Conservation (phyloP, 2,113 vertebrate species). For the Ciconia boyciana region DNA sequence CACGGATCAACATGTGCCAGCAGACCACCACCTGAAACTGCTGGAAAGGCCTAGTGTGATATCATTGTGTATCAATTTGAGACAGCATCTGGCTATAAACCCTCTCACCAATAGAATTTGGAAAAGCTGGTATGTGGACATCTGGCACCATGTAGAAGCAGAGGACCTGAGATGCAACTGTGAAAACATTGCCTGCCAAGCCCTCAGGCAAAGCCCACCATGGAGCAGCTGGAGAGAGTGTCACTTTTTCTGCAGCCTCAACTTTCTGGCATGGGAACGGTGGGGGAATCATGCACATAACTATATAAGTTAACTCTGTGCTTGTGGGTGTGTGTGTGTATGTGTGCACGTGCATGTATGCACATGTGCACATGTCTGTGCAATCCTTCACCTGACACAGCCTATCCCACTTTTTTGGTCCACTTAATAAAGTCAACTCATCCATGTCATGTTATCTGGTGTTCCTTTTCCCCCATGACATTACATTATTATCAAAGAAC, state of each 20-base stretch:
- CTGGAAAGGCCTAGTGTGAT: background rate
- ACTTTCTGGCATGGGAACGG: background rate
- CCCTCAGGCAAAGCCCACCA: background rate
- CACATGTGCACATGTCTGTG: fast-evolving
- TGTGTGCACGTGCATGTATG: fast-evolving
- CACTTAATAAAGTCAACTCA: background rate
- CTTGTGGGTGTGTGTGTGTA: background rate
- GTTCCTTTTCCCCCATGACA: background rate
- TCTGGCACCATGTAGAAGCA: background rate
- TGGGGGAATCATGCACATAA: background rate
- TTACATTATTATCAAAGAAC: background rate
- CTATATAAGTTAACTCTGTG: background rate
- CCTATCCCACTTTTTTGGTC: background rate
- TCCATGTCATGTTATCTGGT: background rate
- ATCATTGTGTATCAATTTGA: fast-evolving
- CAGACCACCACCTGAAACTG: background rate
- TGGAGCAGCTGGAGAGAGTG: fast-evolving
- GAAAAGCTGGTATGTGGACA: background rate
- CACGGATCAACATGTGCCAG: background rate
- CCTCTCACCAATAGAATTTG: background rate
- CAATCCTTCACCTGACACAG: background rate
- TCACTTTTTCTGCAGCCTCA: background rate
- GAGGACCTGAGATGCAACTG: background rate
- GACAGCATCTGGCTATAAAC: background rate
- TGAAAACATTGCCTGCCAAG: background rate